phyloP scores from a whole-genome alignment of 1,140 invertebrate genomes.

The Anagrus nilaparvatae region DNA sequence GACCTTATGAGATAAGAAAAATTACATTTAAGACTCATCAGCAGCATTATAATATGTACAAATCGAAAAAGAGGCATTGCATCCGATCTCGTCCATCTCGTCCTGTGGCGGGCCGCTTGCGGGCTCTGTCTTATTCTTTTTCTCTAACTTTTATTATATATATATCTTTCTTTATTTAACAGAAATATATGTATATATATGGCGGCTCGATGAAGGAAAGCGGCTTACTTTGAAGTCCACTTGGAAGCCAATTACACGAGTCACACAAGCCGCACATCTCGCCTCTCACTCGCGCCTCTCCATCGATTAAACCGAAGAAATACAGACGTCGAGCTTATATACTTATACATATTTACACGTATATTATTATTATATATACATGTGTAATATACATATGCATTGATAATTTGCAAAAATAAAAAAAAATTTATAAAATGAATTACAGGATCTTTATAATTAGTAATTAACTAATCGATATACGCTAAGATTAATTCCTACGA shows the following conservation, averaged over 20 bases:
- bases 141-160: constrained; percentile 18
- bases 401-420: no score
- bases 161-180: constrained; percentile 19
- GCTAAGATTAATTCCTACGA: no score
- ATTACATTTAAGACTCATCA: constrained; percentile 30
- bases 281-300: constrained; percentile 18
- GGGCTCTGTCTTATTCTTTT: constrained; percentile 12
- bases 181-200: constrained; percentile 30
- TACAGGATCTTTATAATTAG: no score
- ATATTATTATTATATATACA: no score
- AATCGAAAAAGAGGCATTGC: constrained; percentile 34
- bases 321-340: constrained; percentile 22
- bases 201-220: constrained; percentile 43
- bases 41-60: constrained; percentile 28
- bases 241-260: constrained; percentile 47
- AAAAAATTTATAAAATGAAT: no score
- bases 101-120: constrained; percentile 23
- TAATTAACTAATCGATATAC: no score
- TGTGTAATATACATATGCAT: no score
- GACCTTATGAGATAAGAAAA: constrained; percentile 11
- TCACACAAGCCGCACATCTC: constrained; percentile 40
- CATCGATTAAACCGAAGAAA: constrained; percentile 37
- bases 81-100: constrained; percentile 38
- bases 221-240: constrained; percentile 43
- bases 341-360: no score